Percentiles rank a stretch among this genome's conserved stretches.
These are phyloP conservation scores for Mimas tiliae DNA, from an alignment of 2,888 invertebrate genomes.

Conservation along the genomic window DNA sequence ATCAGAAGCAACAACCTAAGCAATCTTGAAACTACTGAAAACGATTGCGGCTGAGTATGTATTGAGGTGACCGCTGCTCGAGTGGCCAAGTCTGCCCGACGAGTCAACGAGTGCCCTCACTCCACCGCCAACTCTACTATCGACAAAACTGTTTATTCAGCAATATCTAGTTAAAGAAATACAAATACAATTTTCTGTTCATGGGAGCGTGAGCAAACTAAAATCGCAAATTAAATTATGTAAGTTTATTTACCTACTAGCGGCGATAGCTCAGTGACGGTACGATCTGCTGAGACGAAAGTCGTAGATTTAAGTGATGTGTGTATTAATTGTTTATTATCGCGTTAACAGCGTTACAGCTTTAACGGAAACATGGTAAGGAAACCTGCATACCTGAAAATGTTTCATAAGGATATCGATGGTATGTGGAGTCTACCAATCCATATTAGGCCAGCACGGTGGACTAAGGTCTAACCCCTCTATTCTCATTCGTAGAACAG, in stretches of 20 bases:
- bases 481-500: too few relatives aligned
- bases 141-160: conserved; percentile 57
- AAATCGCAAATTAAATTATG: conserved; percentile 40
- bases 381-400: too few relatives aligned
- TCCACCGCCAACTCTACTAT: conserved; percentile 52
- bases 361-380: too few relatives aligned
- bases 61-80: conserved; percentile 70
- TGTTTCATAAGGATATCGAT: too few relatives aligned
- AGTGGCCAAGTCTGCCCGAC: conserved; percentile 41
- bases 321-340: too few relatives aligned
- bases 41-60: conserved; percentile 73
- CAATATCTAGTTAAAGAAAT: conserved; percentile 41
- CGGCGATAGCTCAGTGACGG: too few relatives aligned
- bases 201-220: conserved; percentile 30
- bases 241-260: conserved; percentile 42
- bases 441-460: too few relatives aligned
- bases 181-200: conserved; percentile 13
- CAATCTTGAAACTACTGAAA: conserved; percentile 71
- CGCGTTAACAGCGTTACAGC: too few relatives aligned
- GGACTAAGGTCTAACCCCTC: too few relatives aligned
- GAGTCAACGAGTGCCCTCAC: conserved; percentile 56
- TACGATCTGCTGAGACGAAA: too few relatives aligned
- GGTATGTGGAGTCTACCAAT: too few relatives aligned
- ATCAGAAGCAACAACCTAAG: conserved; percentile 79
- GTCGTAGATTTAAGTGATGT: too few relatives aligned